Base-by-base conservation (phyloP, 2,888 invertebrate species). In the Pandemis cinnamomeana region DNA sequence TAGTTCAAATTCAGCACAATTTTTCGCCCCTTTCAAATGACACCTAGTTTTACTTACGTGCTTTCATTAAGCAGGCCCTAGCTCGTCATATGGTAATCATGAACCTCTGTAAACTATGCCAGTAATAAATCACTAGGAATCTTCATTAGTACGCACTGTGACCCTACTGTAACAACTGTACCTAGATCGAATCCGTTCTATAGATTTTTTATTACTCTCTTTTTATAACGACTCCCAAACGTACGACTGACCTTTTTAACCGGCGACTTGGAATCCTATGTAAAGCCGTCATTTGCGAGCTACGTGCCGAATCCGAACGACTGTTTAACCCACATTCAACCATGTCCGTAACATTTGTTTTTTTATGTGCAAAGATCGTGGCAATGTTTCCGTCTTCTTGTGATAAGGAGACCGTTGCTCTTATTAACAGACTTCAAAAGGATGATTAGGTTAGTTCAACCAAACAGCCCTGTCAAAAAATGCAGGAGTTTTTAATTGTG, bases 171-270 rank as follows among this genome's bases (percentile, higher is more conserved):
- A 27, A 58, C 58, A 58, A 58, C 58, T 58, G 58, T 58, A 27
- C 58, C 58, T 58, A 55, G 53, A 15, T 15, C 53, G 15, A 7
- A 15, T 55, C 15, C 53, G 53, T 58, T 8, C 64, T 46, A 66
- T 71, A 71, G 60, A 60, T 66, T 71, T 60, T 66, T 36, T 48
- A 67, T 51, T 3, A 15, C 36, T 11, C 15, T 41, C 67, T 42
- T 68, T 27, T 71, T 66, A 71, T 66, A 71, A 71, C 64, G 60
- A 60, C 60, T 66, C 71, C 71, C 71, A 41, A 13, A 60, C 8
- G 71, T 41, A 46, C 60, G 41, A 36, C 71, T 71, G 64, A 71
- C 71, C 71, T 60, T 48, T 36, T 58, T 5, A 71, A 64, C 64
- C 53, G 36, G 62, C 20, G 15, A 61, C 58, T 51, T 41, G 15